Evolutionary conservation across 2,888 invertebrate genomes (phyloP).

Genomic region (Lydus trimaculatus): DNA sequence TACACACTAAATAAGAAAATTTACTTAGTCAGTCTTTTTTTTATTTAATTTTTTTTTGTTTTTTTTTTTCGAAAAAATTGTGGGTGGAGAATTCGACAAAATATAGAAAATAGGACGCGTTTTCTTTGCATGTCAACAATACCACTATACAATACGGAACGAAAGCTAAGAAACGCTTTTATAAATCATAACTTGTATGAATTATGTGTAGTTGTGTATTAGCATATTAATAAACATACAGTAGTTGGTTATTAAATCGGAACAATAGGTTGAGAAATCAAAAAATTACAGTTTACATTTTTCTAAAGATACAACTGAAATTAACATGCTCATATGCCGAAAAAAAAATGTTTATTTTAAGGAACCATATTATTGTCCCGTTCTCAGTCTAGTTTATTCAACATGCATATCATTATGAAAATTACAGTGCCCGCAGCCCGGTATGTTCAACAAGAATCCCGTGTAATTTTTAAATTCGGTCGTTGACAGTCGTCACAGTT

Average conservation of each 20-base stretch:
- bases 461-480: constrained; percentile 52
- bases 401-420: constrained; percentile 54
- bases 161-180: constrained; percentile 11
- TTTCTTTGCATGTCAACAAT: constrained; percentile 17
- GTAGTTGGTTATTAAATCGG: constrained; percentile 21
- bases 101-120: constrained; percentile 15
- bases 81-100: neutral
- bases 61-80: neutral
- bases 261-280: constrained; percentile 36
- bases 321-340: constrained; percentile 44
- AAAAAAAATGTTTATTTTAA: constrained; percentile 41
- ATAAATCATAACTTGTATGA: constrained; percentile 22
- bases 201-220: constrained; percentile 14
- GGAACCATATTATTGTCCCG: constrained; percentile 41
- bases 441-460: constrained; percentile 34
- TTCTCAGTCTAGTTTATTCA: constrained; percentile 48
- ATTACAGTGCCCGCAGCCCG: constrained; percentile 43
- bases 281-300: constrained; percentile 41
- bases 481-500: constrained; percentile 54
- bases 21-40: neutral
- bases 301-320: constrained; percentile 20
- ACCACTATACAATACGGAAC: neutral
- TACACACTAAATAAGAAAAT: constrained; percentile 23
- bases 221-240: constrained; percentile 37
- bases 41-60: neutral